phyloP scores from a whole-genome alignment of 2,797 vertebrate genomes.

The Mormyrus hasselquistii region DNA sequence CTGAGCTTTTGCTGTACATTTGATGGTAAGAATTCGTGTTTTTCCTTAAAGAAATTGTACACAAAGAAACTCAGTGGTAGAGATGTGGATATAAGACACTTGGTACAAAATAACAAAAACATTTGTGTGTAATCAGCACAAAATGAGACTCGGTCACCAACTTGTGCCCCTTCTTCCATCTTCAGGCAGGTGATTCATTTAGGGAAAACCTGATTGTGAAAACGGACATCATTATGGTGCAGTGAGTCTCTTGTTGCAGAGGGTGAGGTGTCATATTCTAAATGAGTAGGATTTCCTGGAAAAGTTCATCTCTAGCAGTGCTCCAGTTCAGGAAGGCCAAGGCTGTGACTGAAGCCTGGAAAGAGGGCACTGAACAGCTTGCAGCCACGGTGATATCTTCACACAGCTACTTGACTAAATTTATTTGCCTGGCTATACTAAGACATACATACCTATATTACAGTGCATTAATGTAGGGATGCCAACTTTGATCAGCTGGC shows the following conservation, averaged over 20 bases:
- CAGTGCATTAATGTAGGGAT: neutral
- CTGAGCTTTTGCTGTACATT: neutral
- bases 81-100: neutral
- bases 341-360: neutral
- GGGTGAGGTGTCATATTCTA: slow-evolving; percentile 1
- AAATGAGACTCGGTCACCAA: slow-evolving; percentile 37
- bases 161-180: slow-evolving; percentile 45
- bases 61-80: neutral
- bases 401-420: neutral
- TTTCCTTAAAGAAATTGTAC: neutral
- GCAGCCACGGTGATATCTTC: neutral
- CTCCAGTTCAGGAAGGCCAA: neutral
- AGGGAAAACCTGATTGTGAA: slow-evolving; percentile 43
- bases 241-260: slow-evolving; percentile 32
- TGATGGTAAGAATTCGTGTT: neutral
- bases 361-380: neutral
- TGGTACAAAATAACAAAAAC: neutral
- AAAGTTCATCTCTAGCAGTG: neutral
- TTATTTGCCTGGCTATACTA: neutral
- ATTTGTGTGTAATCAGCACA: slow-evolving; percentile 22
- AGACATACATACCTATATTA: neutral
- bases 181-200: slow-evolving; percentile 45
- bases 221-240: slow-evolving; percentile 19
- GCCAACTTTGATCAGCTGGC: neutral
- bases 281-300: neutral